Evolutionary conservation across 2,888 invertebrate species (phyloP).

Genomic region (Aleiodes alternator): DNA sequence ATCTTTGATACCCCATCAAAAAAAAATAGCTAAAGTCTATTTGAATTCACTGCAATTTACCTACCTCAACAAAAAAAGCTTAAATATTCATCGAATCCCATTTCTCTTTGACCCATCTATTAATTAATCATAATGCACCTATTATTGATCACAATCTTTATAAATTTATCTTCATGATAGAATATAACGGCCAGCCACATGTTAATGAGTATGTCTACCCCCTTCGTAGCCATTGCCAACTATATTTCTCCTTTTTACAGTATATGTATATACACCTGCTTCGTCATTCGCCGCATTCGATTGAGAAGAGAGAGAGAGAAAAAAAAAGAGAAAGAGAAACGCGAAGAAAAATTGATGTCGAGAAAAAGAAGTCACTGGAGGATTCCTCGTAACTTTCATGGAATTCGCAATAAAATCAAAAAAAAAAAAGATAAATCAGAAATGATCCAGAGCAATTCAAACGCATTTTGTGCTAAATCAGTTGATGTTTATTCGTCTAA

Average conservation of each 20-base stretch:
- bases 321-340: constrained; percentile 14
- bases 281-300: constrained; percentile 63
- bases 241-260: constrained; percentile 8
- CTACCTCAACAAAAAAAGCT: too few relatives aligned
- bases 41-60: too few relatives aligned
- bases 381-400: too few relatives aligned
- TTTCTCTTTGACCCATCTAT: neutral
- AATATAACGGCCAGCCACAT: constrained; percentile 69
- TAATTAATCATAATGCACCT: too few relatives aligned
- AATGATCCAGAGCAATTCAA: neutral
- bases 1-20: too few relatives aligned
- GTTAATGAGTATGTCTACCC: constrained; percentile 58
- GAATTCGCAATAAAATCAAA: too few relatives aligned
- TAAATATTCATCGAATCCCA: too few relatives aligned
- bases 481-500: too few relatives aligned
- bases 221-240: constrained; percentile 41
- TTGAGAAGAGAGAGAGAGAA: constrained; percentile 9
- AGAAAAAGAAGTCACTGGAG: constrained; percentile 48
- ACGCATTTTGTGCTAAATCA: neutral
- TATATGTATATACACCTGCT: constrained; percentile 64
- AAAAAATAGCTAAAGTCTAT: too few relatives aligned
- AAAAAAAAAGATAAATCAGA: too few relatives aligned
- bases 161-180: constrained; percentile 33
- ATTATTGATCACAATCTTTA: too few relatives aligned
- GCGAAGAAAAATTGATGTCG: constrained; percentile 13